Evolutionary conservation across 2,797 vertebrate species (phyloP).

Genomic region (Parauchenoglanis ngamensis): DNA sequence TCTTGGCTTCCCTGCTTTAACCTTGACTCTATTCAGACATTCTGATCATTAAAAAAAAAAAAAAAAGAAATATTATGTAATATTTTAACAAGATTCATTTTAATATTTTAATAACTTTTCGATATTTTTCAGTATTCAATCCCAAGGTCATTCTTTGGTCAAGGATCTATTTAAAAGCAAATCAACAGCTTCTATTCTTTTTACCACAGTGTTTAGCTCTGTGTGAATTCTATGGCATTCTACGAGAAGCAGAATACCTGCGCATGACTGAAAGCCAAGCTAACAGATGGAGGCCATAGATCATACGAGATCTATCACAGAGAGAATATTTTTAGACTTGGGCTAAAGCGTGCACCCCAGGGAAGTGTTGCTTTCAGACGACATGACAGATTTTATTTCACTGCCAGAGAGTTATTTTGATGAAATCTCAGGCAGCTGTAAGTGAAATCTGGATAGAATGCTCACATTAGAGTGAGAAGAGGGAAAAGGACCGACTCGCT

Average conservation of each 20-base stretch:
- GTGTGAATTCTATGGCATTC: conserved; percentile 10
- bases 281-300: conserved; percentile 30
- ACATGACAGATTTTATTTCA: conserved; percentile 42
- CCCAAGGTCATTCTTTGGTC: background rate
- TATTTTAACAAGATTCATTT: too few species aligned
- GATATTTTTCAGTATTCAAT: background rate
- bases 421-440: conserved; percentile 13
- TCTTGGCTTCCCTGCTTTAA: background rate
- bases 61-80: too few species aligned
- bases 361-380: conserved; percentile 43
- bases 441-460: background rate
- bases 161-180: background rate
- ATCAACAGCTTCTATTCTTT: conserved; percentile 22
- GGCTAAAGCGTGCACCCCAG: conserved; percentile 13
- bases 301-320: conserved; percentile 31
- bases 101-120: too few species aligned
- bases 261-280: conserved; percentile 19
- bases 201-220: background rate
- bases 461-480: background rate
- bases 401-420: conserved; percentile 1
- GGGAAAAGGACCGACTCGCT: background rate
- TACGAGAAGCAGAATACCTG: conserved; percentile 9
- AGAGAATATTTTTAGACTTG: conserved; percentile 49
- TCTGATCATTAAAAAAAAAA: background rate
- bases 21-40: background rate